A percentile compares a stretch with the other conserved stretches of the same genome.
Evolutionary conservation across 2,888 invertebrate genomes (phyloP).

Genomic region (Ophonus ardosiacus): DNA sequence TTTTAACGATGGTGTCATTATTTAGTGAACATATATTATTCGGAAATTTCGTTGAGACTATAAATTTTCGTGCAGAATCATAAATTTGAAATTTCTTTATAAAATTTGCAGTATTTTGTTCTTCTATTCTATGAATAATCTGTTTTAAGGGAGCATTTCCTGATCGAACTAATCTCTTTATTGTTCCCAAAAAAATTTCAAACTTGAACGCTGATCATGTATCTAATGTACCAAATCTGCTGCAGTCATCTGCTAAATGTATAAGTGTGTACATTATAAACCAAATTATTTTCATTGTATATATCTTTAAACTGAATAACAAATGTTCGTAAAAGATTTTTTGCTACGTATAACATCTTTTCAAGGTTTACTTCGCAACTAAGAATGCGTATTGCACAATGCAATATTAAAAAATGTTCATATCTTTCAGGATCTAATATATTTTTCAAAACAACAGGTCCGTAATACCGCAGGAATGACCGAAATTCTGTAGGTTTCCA

Average conservation of each 20-base stretch:
- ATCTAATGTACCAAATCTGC: constrained; percentile 1
- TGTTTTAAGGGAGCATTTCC: neutral
- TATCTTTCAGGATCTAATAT: constrained; percentile 37
- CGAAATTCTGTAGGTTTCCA: constrained; percentile 66
- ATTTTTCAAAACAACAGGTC: constrained; percentile 57
- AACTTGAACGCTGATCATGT: neutral
- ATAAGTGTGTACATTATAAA: constrained; percentile 65
- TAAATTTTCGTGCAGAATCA: neutral
- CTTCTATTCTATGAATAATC: constrained; percentile 1
- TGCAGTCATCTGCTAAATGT: constrained; percentile 54
- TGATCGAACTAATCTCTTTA: neutral
- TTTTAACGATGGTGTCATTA: neutral
- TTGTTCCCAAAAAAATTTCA: neutral
- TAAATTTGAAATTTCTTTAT: neutral
- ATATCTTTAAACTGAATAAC: constrained; percentile 54
- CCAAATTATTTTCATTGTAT: constrained; percentile 61
- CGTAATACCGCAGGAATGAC: constrained; percentile 60
- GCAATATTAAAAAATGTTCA: constrained; percentile 63
- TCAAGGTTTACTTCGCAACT: neutral
- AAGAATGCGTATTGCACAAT: constrained; percentile 54
- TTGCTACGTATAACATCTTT: constrained; percentile 1
- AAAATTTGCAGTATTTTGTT: constrained; percentile 4
- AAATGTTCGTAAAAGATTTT: constrained; percentile 52
- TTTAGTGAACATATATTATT: neutral
- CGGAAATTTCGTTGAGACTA: neutral